Conservation (phyloP, 2,113 vertebrate genomes). For the Daboia siamensis region DNA sequence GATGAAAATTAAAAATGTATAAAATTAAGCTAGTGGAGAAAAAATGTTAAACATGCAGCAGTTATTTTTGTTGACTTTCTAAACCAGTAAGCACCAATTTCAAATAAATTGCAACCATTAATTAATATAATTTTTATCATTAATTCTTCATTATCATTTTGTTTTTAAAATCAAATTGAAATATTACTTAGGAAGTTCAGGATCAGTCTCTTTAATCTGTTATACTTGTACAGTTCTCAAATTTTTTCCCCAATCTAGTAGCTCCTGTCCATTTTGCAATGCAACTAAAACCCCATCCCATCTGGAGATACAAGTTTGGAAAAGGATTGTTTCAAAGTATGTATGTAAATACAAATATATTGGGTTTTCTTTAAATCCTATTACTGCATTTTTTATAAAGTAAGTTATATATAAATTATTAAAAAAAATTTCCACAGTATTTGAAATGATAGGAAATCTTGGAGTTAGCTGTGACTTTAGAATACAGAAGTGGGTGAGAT, state of each 20-base stretch:
- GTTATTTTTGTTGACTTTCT: slow-evolving; percentile 41
- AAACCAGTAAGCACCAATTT: slow-evolving; percentile 48
- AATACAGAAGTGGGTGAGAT: slow-evolving; percentile 43
- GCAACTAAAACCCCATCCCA: background rate
- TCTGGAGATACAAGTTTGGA: background rate
- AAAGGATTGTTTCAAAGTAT: background rate
- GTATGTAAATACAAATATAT: slow-evolving; percentile 46
- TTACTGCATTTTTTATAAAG: slow-evolving; percentile 22
- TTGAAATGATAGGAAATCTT: slow-evolving; percentile 46
- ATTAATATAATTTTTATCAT: slow-evolving; percentile 41
- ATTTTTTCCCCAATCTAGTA: background rate
- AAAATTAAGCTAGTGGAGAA: slow-evolving; percentile 62
- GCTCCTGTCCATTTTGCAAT: background rate
- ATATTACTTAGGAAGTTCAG: slow-evolving; percentile 28
- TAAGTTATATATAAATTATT: slow-evolving; percentile 22
- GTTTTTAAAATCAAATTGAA: background rate
- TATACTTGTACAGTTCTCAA: slow-evolving; percentile 24
- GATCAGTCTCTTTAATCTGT: slow-evolving; percentile 45
- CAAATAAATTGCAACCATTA: slow-evolving; percentile 17
- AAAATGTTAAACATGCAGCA: slow-evolving; percentile 16
- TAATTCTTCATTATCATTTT: slow-evolving; percentile 37
- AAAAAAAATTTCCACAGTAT: slow-evolving; percentile 32
- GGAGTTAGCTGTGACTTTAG: slow-evolving; percentile 38
- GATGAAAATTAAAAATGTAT: slow-evolving; percentile 62
- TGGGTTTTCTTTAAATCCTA: slow-evolving; percentile 51